Conservation (phyloP, 2,888 invertebrate species). For the Parnassius glacialis region DNA sequence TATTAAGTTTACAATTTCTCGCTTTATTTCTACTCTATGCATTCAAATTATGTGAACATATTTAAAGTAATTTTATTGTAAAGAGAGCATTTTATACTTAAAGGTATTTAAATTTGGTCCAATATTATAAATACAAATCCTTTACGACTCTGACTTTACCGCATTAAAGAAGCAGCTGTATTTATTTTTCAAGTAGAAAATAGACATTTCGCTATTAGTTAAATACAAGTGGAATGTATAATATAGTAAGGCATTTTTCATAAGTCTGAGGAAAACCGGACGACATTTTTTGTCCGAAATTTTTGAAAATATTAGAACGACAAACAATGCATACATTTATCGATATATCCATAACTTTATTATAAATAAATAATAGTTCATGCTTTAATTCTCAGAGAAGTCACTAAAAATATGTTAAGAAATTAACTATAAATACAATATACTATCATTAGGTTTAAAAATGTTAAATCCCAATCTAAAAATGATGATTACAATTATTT, state of each 20-base stretch:
- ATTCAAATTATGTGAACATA: conserved; percentile 4
- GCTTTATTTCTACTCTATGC: background rate
- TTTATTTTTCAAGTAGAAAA: conserved; percentile 51
- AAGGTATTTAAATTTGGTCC: conserved; percentile 63
- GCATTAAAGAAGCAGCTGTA: conserved; percentile 31
- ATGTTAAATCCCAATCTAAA: too few relatives aligned
- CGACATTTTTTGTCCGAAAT: background rate
- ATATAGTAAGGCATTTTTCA: conserved; percentile 74
- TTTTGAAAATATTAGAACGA: background rate
- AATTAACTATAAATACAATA: too few relatives aligned
- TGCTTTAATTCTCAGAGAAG: too few relatives aligned
- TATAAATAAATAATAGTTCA: too few relatives aligned
- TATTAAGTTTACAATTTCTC: background rate
- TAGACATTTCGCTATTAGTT: conserved; percentile 60
- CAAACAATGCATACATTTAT: too few relatives aligned
- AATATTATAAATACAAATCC: conserved; percentile 50
- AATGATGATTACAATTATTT: too few relatives aligned
- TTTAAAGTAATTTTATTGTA: conserved; percentile 4
- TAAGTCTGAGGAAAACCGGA: conserved; percentile 57
- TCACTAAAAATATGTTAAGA: too few relatives aligned
- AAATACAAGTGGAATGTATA: conserved; percentile 78
- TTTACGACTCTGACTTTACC: conserved; percentile 28
- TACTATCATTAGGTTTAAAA: too few relatives aligned
- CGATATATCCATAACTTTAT: too few relatives aligned
- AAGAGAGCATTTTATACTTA: conserved; percentile 39